These are phyloP conservation scores for Drosophila meridiana DNA, from an alignment of 2,888 invertebrate genomes.

Conservation along the genomic window DNA sequence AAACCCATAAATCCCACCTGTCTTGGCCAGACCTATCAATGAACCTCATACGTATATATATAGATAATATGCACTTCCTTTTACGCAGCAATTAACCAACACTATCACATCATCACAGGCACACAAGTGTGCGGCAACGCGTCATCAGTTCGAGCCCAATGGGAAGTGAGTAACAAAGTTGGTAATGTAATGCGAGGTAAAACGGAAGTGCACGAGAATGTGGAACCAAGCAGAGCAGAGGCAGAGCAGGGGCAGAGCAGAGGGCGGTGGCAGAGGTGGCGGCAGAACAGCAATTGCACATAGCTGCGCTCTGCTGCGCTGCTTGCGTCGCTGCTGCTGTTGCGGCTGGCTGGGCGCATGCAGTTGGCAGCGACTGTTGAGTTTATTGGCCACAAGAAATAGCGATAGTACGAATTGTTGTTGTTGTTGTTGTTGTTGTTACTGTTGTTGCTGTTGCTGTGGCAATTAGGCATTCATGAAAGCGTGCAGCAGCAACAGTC, in stretches of 20 bases:
- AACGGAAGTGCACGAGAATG: conserved; percentile 54
- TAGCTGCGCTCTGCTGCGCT: conserved; percentile 30
- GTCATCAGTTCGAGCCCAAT: conserved; percentile 55
- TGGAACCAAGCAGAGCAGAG: conserved; percentile 14
- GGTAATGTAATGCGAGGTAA: conserved; percentile 58
- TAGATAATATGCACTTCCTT: conserved; percentile 69
- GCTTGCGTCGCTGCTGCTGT: conserved; percentile 39
- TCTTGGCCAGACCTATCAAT: conserved; percentile 13
- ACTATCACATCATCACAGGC: not conserved
- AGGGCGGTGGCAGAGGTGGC: conserved; percentile 46
- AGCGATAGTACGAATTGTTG: conserved; percentile 42
- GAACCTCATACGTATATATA: not conserved
- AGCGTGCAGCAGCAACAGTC: conserved; percentile 65
- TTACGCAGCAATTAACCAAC: conserved; percentile 40
- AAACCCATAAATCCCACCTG: conserved; percentile 42
- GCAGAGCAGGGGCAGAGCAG: conserved; percentile 17
- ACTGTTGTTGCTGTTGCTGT: conserved; percentile 11
- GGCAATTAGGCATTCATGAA: conserved; percentile 70
- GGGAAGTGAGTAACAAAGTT: conserved; percentile 57
- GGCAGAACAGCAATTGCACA: conserved; percentile 9
- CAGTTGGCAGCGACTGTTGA: conserved; percentile 62
- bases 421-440: conserved; percentile 18
- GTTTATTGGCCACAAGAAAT: conserved; percentile 78
- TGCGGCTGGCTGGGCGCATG: conserved; percentile 74
- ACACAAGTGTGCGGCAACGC: conserved; percentile 47